Conservation (phyloP, 2,888 invertebrate genomes). For the Temnothorax rugatulus region DNA sequence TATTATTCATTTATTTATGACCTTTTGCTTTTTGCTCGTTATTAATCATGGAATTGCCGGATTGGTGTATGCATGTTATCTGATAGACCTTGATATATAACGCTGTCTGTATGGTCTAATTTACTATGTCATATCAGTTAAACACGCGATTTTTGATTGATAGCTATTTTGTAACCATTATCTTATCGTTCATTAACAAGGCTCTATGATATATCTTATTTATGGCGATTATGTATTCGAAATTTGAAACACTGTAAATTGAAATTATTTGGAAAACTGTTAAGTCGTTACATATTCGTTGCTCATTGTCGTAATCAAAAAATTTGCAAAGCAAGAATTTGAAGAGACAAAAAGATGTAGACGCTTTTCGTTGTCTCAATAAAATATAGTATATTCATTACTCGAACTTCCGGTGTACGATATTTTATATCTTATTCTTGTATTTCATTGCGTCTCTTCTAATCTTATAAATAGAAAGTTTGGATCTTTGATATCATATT, state of each 20-base stretch:
- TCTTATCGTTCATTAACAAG: slow-evolving; percentile 17
- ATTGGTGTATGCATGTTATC: background rate
- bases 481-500: background rate
- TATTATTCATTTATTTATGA: slow-evolving; percentile 16
- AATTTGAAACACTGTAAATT: background rate
- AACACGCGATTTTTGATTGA: background rate
- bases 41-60: background rate
- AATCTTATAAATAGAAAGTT: background rate
- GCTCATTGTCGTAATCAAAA: background rate
- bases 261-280: background rate
- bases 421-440: background rate
- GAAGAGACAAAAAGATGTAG: background rate
- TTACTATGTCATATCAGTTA: background rate
- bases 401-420: background rate
- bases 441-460: background rate
- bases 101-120: background rate
- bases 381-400: background rate
- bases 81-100: background rate
- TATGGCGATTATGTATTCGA: background rate
- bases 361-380: background rate
- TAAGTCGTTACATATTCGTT: background rate
- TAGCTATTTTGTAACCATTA: background rate
- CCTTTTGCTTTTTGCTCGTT: slow-evolving; percentile 4
- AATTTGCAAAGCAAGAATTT: background rate
- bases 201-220: background rate